These are phyloP conservation scores for Ashinkailepas kermadecensis DNA, from an alignment of 2,888 invertebrate genomes.

Conservation along the genomic window DNA sequence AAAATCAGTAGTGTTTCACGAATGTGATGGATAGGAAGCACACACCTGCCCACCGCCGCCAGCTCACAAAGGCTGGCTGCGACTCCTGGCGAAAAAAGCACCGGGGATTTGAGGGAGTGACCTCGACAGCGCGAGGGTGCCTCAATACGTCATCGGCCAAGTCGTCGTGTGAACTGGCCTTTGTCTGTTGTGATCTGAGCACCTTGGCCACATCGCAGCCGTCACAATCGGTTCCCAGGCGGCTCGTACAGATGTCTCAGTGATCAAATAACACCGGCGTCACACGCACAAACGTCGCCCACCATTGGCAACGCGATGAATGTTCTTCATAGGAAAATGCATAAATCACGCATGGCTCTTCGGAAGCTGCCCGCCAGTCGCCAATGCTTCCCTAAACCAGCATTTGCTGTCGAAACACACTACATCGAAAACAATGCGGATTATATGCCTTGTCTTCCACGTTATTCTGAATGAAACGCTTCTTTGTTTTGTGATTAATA, in stretches of 20 bases:
- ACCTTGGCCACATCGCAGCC: neutral
- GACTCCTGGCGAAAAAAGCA: neutral
- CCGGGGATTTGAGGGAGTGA: neutral
- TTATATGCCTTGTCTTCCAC: too few relatives aligned
- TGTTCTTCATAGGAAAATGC: neutral
- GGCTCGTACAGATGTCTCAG: neutral
- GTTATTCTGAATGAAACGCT: too few relatives aligned
- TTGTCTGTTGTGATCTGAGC: conserved; percentile 7
- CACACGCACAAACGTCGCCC: neutral
- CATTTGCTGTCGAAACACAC: too few relatives aligned
- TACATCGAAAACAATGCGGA: too few relatives aligned
- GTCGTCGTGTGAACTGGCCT: neutral
- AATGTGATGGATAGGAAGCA: neutral
- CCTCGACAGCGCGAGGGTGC: neutral
- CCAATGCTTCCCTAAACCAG: too few relatives aligned
- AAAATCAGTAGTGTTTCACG: conserved; percentile 12
- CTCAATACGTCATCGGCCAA: neutral
- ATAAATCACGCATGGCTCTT: too few relatives aligned
- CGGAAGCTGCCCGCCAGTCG: too few relatives aligned
- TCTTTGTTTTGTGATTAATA: too few relatives aligned
- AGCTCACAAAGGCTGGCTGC: neutral
- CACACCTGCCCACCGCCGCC: neutral
- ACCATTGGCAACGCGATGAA: neutral
- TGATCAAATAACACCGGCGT: neutral
- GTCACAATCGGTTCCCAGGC: neutral